phyloP scores from a whole-genome alignment of 2,888 invertebrate species.

The Diplolepis rosae region DNA sequence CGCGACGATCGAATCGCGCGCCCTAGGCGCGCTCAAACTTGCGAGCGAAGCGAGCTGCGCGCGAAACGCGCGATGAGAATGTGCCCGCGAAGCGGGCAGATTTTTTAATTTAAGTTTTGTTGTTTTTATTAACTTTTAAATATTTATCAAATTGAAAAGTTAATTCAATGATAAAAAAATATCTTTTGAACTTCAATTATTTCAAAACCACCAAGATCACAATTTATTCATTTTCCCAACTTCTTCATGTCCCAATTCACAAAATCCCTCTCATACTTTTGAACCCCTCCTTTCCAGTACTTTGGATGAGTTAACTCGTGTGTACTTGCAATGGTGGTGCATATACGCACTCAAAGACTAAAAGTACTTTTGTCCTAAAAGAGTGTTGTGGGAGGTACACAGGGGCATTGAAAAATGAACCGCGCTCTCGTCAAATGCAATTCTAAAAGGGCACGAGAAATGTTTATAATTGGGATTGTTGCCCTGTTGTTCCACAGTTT shows the following conservation, averaged over 20 bases:
- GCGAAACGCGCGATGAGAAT: too few relatives aligned
- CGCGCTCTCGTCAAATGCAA: conserved; percentile 59
- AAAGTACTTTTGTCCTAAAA: conserved; percentile 64
- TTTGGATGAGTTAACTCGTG: conserved; percentile 62
- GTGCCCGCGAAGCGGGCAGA: too few relatives aligned
- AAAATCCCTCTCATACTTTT: conserved; percentile 6
- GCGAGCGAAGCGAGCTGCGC: too few relatives aligned
- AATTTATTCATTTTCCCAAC: neutral
- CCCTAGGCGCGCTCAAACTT: too few relatives aligned
- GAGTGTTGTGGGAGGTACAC: conserved; percentile 35
- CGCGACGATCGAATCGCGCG: too few relatives aligned
- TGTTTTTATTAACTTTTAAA: too few relatives aligned
- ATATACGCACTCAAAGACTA: conserved; percentile 44
- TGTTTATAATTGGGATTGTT: conserved; percentile 72
- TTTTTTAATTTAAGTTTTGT: too few relatives aligned
- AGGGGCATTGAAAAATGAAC: conserved; percentile 60
- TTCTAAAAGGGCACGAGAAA: conserved; percentile 67
- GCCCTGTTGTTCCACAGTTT: conserved; percentile 49
- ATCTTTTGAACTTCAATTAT: too few relatives aligned
- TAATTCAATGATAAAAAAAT: too few relatives aligned
- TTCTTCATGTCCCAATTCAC: neutral
- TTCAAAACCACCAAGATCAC: neutral
- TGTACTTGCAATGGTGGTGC: conserved; percentile 58
- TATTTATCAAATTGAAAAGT: too few relatives aligned
- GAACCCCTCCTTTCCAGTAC: neutral